Evolutionary conservation across 2,797 vertebrate genomes (phyloP).

Genomic region (Scolopax rusticola): DNA sequence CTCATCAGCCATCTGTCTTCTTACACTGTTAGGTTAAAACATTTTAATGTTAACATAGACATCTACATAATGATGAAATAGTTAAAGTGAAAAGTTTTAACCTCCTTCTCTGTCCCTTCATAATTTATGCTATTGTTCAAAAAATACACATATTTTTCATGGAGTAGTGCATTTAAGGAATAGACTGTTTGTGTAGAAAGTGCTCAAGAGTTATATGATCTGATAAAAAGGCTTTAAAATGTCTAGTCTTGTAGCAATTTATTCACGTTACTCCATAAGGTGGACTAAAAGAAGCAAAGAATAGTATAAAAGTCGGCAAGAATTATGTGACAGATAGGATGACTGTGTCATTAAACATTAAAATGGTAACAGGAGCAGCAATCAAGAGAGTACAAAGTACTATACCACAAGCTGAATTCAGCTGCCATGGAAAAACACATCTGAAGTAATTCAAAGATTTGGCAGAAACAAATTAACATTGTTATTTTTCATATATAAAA

Average conservation of each 20-base stretch:
- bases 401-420: not conserved
- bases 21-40: not conserved
- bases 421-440: not conserved
- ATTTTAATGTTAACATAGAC: not conserved
- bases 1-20: not conserved
- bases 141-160: slow-evolving; percentile 17
- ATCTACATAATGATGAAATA: not conserved
- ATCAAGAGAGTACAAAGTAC: not conserved
- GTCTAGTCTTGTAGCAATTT: slow-evolving; percentile 22
- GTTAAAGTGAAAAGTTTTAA: slow-evolving; percentile 5
- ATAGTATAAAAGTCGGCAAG: not conserved
- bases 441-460: slow-evolving; percentile 25
- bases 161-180: not conserved
- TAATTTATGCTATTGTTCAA: not conserved
- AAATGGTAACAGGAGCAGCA: not conserved
- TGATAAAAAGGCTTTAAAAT: slow-evolving; percentile 52
- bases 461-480: not conserved
- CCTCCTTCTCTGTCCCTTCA: not conserved
- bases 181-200: not conserved
- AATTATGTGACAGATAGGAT: not conserved
- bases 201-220: not conserved
- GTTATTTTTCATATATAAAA: not conserved
- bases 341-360: not conserved
- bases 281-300: not conserved
- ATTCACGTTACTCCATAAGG: not conserved